Evolutionary conservation across 1,140 invertebrate genomes (phyloP).

Genomic region (Acromyrmex echinatior): DNA sequence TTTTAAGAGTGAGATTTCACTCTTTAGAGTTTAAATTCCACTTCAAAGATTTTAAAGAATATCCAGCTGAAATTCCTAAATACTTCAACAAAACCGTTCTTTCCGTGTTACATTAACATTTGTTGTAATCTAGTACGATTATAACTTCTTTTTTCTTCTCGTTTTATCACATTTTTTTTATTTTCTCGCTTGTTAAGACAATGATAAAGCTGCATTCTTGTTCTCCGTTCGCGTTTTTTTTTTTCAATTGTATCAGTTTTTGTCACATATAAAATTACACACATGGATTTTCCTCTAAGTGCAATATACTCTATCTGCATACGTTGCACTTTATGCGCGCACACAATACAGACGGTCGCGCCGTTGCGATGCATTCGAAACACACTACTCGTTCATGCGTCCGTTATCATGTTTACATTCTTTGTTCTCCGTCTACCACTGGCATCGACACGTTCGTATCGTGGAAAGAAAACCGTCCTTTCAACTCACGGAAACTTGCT

Average conservation of each 20-base stretch:
- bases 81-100: no score
- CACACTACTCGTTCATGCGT: neutral
- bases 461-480: constrained; percentile 35
- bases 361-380: constrained; percentile 21
- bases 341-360: neutral
- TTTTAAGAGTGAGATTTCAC: no score
- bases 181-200: neutral
- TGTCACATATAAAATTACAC: neutral
- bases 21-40: no score
- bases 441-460: constrained; percentile 62
- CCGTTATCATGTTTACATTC: constrained; percentile 75
- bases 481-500: constrained; percentile 1
- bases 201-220: neutral
- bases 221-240: neutral
- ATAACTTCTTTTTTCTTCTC: neutral
- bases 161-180: neutral
- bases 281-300: neutral
- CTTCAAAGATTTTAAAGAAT: no score
- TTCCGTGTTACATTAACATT: no score
- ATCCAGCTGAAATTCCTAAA: no score
- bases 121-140: neutral
- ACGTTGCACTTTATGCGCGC: neutral
- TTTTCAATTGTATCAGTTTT: neutral
- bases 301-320: constrained; percentile 25
- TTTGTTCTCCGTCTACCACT: constrained; percentile 67